Conservation (phyloP, 2,797 vertebrate genomes). For the Alca torda region DNA sequence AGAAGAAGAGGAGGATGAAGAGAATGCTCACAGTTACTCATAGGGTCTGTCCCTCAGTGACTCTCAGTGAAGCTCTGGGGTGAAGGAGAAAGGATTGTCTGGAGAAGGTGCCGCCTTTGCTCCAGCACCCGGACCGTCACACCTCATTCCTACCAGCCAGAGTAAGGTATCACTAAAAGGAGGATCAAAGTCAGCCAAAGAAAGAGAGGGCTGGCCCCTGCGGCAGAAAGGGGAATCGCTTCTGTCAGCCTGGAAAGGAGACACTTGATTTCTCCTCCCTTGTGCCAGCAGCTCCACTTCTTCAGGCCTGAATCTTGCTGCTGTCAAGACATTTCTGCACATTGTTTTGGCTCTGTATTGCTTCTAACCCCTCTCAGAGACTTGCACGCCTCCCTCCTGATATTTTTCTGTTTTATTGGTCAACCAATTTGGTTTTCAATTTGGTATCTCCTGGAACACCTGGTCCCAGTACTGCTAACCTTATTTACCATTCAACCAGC, state of each 20-base stretch:
- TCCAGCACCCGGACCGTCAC: rapidly evolving
- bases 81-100: background rate
- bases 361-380: background rate
- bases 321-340: background rate
- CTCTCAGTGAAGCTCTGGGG: background rate
- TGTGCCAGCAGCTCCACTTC: background rate
- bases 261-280: background rate
- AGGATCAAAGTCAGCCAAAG: background rate
- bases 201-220: background rate
- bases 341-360: background rate
- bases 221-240: background rate
- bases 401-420: background rate
- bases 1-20: too few species aligned
- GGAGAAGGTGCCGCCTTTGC: background rate
- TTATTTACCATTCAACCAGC: background rate
- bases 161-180: background rate
- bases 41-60: background rate
- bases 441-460: background rate
- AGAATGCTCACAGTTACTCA: background rate
- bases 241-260: background rate
- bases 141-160: background rate
- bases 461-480: background rate
- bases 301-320: background rate
- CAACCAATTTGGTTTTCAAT: background rate
- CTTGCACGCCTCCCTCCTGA: background rate